phyloP scores from a whole-genome alignment of 2,113 vertebrate species.

The Microcebus murinus region DNA sequence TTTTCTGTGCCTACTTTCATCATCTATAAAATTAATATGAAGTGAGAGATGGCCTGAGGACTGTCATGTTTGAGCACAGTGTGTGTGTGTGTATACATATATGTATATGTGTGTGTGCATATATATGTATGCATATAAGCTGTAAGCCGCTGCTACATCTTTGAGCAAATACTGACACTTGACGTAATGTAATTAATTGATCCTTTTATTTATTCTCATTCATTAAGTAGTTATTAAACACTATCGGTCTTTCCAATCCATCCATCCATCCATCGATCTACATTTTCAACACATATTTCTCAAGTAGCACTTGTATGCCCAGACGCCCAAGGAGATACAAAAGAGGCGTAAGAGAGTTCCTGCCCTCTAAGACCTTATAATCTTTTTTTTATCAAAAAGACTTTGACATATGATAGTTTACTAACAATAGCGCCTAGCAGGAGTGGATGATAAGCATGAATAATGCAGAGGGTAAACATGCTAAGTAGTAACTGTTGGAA shows the following conservation, averaged over 20 bases:
- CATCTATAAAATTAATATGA: slow-evolving; percentile 5
- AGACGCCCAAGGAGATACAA: background rate
- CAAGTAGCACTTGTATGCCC: background rate
- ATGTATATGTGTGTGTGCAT: background rate
- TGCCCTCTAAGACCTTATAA: background rate
- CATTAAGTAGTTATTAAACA: slow-evolving; percentile 35
- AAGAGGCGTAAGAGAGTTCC: background rate
- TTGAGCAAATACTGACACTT: slow-evolving; percentile 38
- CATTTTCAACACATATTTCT: background rate
- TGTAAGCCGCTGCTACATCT: background rate
- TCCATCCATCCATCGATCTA: background rate
- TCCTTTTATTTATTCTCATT: slow-evolving; percentile 50
- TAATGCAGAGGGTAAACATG: background rate
- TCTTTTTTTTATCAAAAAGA: background rate
- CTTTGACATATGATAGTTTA: background rate
- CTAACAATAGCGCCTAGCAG: background rate
- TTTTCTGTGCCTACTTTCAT: background rate
- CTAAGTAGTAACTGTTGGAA: background rate
- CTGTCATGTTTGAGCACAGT: background rate
- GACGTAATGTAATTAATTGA: slow-evolving; percentile 39
- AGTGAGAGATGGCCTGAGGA: background rate
- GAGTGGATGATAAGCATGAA: background rate
- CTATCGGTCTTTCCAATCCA: background rate
- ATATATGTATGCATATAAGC: background rate
- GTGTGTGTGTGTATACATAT: background rate